Conservation (phyloP, 2,797 vertebrate species). For the Sebastes taczanowskii region DNA sequence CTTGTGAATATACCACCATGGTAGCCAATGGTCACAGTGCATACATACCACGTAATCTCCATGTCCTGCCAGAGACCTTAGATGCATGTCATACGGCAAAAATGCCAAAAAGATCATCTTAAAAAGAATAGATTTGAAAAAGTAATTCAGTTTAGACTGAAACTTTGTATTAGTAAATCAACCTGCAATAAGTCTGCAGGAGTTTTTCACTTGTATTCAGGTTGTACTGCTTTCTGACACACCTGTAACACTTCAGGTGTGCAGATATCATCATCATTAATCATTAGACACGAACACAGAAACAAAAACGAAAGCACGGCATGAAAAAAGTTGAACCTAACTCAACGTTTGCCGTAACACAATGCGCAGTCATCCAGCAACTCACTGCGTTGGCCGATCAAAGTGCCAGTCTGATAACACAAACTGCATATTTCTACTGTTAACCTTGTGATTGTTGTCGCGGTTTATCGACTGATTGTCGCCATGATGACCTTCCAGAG, state of each 20-base stretch:
- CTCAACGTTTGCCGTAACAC: neutral
- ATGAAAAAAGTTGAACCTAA: neutral
- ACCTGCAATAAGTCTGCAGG: too few relatives aligned
- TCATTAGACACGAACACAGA: neutral
- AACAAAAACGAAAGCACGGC: neutral
- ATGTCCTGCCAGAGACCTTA: neutral
- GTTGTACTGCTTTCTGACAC: neutral
- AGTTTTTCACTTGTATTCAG: neutral
- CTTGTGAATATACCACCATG: neutral
- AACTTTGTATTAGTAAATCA: neutral
- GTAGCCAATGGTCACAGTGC: too few relatives aligned
- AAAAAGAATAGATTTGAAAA: neutral
- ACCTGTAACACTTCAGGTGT: neutral
- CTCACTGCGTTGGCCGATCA: neutral
- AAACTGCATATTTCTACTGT: neutral
- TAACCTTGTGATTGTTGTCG: neutral
- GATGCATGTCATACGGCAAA: neutral
- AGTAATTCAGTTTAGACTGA: neutral
- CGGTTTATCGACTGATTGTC: neutral
- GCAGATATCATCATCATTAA: neutral
- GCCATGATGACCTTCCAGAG: neutral
- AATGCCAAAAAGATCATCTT: neutral
- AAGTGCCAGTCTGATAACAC: neutral
- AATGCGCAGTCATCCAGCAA: neutral
- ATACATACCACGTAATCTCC: neutral